phyloP scores from a whole-genome alignment of 2,113 vertebrate species.

The Brachypodius melanocephalos region DNA sequence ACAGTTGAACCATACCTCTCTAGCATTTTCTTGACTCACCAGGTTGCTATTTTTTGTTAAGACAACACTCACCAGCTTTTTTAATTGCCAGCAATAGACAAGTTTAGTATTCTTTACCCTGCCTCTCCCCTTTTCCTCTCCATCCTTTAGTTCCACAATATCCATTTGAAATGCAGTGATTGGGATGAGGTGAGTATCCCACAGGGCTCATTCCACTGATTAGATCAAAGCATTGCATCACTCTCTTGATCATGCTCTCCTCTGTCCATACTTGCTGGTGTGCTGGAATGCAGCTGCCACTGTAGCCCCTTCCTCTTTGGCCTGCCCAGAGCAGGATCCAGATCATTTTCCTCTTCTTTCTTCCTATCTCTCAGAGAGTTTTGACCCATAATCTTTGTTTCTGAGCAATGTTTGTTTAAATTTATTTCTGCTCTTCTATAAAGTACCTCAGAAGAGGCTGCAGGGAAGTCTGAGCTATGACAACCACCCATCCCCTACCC shows the following conservation, averaged over 20 bases:
- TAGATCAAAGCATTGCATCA: neutral
- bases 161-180: neutral
- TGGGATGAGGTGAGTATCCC: neutral
- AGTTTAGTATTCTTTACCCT: neutral
- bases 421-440: neutral
- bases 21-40: neutral
- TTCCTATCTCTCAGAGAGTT: neutral
- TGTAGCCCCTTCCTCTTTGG: neutral
- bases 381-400: neutral
- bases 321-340: neutral
- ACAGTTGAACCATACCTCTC: neutral
- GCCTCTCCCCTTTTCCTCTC: neutral
- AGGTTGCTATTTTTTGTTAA: neutral
- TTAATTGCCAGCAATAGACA: neutral
- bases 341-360: neutral
- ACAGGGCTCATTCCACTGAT: neutral
- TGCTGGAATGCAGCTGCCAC: neutral
- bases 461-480: neutral
- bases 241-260: neutral
- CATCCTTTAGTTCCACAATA: neutral
- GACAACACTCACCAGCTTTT: neutral
- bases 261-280: neutral
- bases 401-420: neutral
- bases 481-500: neutral
- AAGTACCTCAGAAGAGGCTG: neutral